Base-by-base conservation (phyloP, 2,888 invertebrate species). In the Lathronympha strigana region DNA sequence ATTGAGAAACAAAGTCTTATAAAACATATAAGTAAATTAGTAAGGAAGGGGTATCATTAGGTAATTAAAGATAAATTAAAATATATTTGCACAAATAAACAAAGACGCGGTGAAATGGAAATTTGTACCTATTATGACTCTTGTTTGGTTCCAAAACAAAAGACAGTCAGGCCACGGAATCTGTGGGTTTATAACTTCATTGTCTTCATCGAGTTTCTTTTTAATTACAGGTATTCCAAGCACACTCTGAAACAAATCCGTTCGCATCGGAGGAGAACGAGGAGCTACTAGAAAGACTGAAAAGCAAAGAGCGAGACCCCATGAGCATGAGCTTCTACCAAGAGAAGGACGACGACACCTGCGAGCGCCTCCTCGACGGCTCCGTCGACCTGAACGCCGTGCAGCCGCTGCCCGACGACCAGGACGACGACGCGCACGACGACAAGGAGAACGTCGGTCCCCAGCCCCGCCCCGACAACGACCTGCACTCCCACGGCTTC, bases 291-390 rank as follows among this genome's bases (percentile, higher is more conserved):
- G 90, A 92, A 80, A 87, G 92, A 72, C 83, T 92, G 69, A 92
- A 92, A 80, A 92, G 90, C 72, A 93, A 93, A 76, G 93, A 93
- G 76, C 84, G 92, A 66, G 94, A 94, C 84, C 94, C 94, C 15
- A 94, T 94, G 94, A 94, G 93, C 69, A 93, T 93, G 93, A 94
- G 94, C 61, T 94, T 94, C 79, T 94, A 94, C 75, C 94, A 93
- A 75, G 93, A 94, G 74, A 93, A 93, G 76, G 93, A 93, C 72
- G 93, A 93, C 71, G 93, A 93, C 68, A 90, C 91, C 1, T 89
- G 90, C 76, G 92, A 92, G 73, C 83, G 87, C 61, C 83, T 87
- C 61, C 69, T 78, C 66, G 83, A 82, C 61, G 84, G 90, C 74
- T 88, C 87, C 50, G 93, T 93, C 49, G 94, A 94, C 80, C 86